A percentile compares a stretch with the other conserved stretches of the same genome.
Conservation (phyloP, 1,140 invertebrate species). For the Achatina immaculata region DNA sequence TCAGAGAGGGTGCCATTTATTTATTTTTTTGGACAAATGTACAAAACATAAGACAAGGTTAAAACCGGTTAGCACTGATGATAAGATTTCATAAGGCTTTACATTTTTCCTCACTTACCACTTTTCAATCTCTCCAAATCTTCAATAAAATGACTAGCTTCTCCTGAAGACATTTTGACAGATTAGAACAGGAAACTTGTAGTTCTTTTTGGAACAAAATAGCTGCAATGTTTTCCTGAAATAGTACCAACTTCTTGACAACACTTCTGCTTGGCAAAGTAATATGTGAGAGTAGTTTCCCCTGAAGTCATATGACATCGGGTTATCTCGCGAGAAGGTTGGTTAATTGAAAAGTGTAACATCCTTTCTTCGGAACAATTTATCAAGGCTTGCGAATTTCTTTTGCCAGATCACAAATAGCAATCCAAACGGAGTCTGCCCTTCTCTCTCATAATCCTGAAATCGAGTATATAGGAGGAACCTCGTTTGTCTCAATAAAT, state of each 20-base stretch:
- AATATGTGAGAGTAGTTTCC: conserved; percentile 23
- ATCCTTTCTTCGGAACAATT: too few relatives aligned
- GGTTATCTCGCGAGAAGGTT: neutral
- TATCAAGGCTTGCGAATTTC: too few relatives aligned
- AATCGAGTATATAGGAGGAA: too few relatives aligned
- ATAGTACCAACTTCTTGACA: neutral
- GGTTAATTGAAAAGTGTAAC: neutral
- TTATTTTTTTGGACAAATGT: neutral
- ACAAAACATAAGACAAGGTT: neutral
- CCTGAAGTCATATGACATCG: conserved; percentile 28
- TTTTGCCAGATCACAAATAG: too few relatives aligned
- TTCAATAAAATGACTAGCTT: conserved; percentile 27
- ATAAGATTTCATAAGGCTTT: neutral
- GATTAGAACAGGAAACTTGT: neutral
- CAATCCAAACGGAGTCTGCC: too few relatives aligned
- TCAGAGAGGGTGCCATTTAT: neutral
- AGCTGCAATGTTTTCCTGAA: neutral
- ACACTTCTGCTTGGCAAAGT: neutral
- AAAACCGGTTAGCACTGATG: neutral
- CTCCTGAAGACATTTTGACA: conserved; percentile 7
- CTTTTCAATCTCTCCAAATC: conserved; percentile 21
- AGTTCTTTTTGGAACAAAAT: neutral
- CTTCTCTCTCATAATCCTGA: too few relatives aligned
- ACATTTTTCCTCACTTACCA: neutral
- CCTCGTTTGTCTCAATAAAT: too few relatives aligned